A percentile compares a stretch with the other conserved stretches of the same genome.
These are phyloP conservation scores for Oscheius sp. DNA, from an alignment of 2,888 invertebrate genomes.

Conservation along the genomic window DNA sequence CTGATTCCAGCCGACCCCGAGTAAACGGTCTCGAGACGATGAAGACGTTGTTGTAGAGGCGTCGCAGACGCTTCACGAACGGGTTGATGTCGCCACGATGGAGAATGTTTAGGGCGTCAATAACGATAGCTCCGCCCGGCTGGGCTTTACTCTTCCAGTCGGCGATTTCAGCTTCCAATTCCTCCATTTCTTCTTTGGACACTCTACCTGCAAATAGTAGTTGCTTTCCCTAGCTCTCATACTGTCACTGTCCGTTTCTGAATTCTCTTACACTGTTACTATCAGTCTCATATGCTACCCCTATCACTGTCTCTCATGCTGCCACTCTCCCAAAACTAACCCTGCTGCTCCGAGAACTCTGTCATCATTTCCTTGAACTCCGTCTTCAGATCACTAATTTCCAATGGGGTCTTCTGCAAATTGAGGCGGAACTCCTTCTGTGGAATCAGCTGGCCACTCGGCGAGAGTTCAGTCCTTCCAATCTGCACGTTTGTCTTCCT, in stretches of 20 bases:
- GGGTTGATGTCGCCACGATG: neutral
- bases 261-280: no score
- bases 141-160: neutral
- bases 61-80: neutral
- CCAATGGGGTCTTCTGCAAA: neutral
- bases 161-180: neutral
- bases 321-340: no score
- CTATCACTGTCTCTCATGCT: no score
- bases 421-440: neutral
- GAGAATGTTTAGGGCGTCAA: constrained; percentile 21
- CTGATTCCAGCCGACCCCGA: neutral
- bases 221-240: no score
- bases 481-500: no score
- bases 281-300: no score
- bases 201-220: neutral
- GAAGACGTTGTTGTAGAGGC: neutral
- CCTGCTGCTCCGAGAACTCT: no score
- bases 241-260: no score
- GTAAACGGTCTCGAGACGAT: neutral
- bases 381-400: neutral
- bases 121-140: constrained; percentile 7
- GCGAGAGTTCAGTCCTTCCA: no score
- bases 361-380: neutral
- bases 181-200: neutral
- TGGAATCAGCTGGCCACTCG: no score